A percentile compares a stretch with the other conserved stretches of the same genome.
phyloP scores from a whole-genome alignment of 2,113 vertebrate species.

The Theristicus caerulescens region DNA sequence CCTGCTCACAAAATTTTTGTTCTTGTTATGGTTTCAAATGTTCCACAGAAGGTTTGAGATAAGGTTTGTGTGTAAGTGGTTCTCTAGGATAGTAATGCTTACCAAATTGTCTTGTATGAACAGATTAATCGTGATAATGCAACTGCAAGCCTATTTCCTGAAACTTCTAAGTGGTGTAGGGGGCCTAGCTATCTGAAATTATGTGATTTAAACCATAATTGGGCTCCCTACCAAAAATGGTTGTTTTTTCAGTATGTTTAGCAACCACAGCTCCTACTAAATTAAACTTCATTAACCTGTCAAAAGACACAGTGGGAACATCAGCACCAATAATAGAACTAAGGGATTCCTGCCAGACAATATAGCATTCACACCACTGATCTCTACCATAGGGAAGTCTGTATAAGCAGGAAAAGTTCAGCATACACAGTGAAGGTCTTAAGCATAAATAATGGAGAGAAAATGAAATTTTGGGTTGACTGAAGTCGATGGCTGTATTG shows the following conservation, averaged over 20 bases:
- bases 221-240: not conserved
- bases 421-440: not conserved
- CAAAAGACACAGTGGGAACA: not conserved
- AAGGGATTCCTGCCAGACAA: not conserved
- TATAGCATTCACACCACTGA: not conserved
- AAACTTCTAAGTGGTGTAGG: not conserved
- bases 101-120: not conserved
- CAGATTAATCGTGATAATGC: not conserved
- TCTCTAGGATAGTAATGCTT: not conserved
- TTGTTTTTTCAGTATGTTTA: not conserved
- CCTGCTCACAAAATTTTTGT: not conserved
- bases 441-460: not conserved
- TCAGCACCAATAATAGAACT: not conserved
- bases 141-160: not conserved
- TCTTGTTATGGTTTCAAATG: not conserved
- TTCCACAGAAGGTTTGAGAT: not conserved
- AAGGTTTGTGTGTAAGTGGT: not conserved
- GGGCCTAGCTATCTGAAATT: not conserved
- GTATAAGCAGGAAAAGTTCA: not conserved
- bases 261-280: not conserved
- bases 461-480: not conserved
- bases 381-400: not conserved
- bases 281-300: constrained; percentile 1
- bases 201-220: not conserved
- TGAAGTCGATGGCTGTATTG: not conserved